Evolutionary conservation across 1,140 invertebrate genomes (phyloP), one percentile per base, ranked within the genome.

Genomic region (Bilobella aurantiaca): DNA sequence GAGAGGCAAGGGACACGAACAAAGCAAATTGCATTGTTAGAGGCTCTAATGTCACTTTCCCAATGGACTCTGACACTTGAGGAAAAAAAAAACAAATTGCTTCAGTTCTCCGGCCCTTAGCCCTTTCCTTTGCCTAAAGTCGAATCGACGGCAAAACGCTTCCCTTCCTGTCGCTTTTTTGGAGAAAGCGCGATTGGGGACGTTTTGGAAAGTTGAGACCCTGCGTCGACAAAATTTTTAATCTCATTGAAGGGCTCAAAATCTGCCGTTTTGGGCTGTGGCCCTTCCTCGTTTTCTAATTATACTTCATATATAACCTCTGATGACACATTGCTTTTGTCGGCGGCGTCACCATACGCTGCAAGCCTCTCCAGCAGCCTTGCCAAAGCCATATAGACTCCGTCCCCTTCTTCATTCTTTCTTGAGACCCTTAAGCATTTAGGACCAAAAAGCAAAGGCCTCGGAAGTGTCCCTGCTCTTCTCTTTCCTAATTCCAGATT

Each of bases 401-500:
- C 8, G 8, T 53, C 49, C 49, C 12, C 49, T 53, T 23, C 49
- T 23, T 16, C 25, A 14, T 23, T 23, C 49, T 53, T 42, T 42
- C n/a, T 63, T 2, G 37, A 32, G n/a, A 58, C 31, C 49, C 58
- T 32, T 27, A 42, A 46, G 47, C 32, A 58, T 64, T 58, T 32
- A 29, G 46, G 37, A 63, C 61, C n/a, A n/a, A n/a, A n/a, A n/a
- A n/a, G n/a, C n/a, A n/a, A n/a, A n/a, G 61, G 46, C 42, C 42
- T 62, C 61, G 42, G 16, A 5, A 23, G 31, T 37, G 37, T 47
- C 46, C 27, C 18, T 47, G n/a, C 31, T 29, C 27, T 31, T 47
- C n/a, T 27, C 59, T 49, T 61, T 29, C 58, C 46, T 66, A 66
- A 66, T 66, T 66, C 64, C n/a, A 47, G 64, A 58, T 66, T 66